Evolutionary conservation across 2,888 invertebrate genomes (phyloP).

Genomic region (Gastrophysa polygoni): DNA sequence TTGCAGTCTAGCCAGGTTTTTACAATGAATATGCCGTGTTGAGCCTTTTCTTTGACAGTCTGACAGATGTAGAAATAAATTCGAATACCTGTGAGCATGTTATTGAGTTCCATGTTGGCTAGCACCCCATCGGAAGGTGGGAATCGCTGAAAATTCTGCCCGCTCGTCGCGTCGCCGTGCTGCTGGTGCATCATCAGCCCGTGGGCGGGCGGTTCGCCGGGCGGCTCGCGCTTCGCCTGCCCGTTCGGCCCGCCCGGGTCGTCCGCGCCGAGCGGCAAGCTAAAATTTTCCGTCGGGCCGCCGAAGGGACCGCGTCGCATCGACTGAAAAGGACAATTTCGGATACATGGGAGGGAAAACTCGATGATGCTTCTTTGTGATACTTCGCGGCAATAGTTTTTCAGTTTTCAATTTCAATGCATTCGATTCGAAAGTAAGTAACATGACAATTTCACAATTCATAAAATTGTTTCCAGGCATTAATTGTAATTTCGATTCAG

Average conservation of each 20-base stretch:
- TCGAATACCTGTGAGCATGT: slow-evolving; percentile 49
- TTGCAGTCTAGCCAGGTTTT: background rate
- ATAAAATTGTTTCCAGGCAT: too few relatives aligned
- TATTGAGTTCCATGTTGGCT: slow-evolving; percentile 53
- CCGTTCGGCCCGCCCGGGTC: slow-evolving; percentile 67
- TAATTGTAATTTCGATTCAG: too few relatives aligned
- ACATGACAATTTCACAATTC: too few relatives aligned
- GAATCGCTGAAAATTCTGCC: slow-evolving; percentile 56
- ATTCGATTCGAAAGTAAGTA: too few relatives aligned
- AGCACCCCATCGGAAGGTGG: slow-evolving; percentile 51
- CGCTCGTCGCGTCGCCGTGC: slow-evolving; percentile 51
- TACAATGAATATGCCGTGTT: too few relatives aligned
- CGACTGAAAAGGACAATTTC: slow-evolving; percentile 56
- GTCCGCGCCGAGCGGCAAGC: slow-evolving; percentile 70
- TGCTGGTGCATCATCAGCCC: slow-evolving; percentile 56
- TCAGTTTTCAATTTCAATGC: too few relatives aligned
- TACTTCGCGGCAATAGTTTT: too few relatives aligned
- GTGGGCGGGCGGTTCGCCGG: slow-evolving; percentile 53
- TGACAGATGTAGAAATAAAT: too few relatives aligned
- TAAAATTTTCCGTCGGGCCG: slow-evolving; percentile 62
- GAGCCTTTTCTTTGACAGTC: too few relatives aligned
- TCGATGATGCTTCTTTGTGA: background rate
- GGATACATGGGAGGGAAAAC: background rate
- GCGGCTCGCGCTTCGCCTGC: slow-evolving; percentile 57
- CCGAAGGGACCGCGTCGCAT: slow-evolving; percentile 61